Base-by-base conservation (phyloP, 2,113 vertebrate species). In the Pollachius pollachius region DNA sequence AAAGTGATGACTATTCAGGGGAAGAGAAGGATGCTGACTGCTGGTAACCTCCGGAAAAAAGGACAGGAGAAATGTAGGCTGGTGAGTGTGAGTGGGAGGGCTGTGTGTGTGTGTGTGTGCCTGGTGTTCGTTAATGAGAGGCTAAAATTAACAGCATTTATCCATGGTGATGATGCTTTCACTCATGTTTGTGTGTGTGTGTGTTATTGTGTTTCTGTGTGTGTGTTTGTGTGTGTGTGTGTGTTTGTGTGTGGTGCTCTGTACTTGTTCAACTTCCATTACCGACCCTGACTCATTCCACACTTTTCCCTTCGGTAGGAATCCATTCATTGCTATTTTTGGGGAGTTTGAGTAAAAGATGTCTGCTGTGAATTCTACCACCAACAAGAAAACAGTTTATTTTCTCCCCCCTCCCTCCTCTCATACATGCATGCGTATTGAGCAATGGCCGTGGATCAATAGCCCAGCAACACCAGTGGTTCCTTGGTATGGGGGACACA, bases 401-500 rank as follows among this genome's bases (percentile, higher is more conserved):
- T 27, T 27, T 27, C 27, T 59, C 30, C 27, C 37, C 67, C 34
- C 5, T 60, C 58, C n/a, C n/a, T n/a, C 37, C 18, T 67, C 65
- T 77, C 54, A 70, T 80, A 62, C 15, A 3, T 54, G 87, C 63
- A 74, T 81, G 82, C 68, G 73, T 25, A 75, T 80, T 88, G 30
- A 77, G 74, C 82, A 73, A 76, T 84, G 84, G 83, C 87, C 78
- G 74, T 77, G 82, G 88, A 91, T 92, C 91, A 86, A 89, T 90
- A 88, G 85, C 30, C 60, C 79, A 77, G 82, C 80, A 85, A 81
- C 72, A 81, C 79, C 71, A 85, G 87, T 82, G 88, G 85, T 87
- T 89, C 83, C 85, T 92, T 90, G 85, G 87, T 89, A 91, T 91
- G 90, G 91, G 88, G 87, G 89, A 88, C 86, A 87, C 85, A 85